phyloP scores from a whole-genome alignment of 1,140 invertebrate genomes.

The Drosophila sp. region DNA sequence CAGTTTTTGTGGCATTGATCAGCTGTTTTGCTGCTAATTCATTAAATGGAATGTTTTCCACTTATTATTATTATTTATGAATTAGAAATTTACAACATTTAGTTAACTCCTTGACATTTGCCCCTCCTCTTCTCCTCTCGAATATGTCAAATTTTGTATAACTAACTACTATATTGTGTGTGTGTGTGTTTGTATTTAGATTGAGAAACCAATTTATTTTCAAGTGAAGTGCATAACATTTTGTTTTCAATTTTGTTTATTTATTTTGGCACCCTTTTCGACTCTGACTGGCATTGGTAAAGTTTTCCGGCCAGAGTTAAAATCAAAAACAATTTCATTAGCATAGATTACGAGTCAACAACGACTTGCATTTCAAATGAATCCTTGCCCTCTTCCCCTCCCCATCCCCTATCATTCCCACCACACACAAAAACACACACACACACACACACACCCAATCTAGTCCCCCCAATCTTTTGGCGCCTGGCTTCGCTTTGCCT shows the following conservation, averaged over 20 bases:
- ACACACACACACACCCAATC: neutral
- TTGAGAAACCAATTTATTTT: constrained; percentile 31
- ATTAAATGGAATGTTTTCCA: neutral
- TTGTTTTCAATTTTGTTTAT: constrained; percentile 55
- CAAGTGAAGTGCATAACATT: constrained; percentile 51
- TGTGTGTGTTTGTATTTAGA: too few species aligned
- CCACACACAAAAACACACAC: neutral
- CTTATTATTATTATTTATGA: neutral
- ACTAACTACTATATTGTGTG: too few species aligned
- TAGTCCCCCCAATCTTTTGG: neutral
- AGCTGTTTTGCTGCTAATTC: neutral
- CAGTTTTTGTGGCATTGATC: neutral
- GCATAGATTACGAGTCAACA: constrained; percentile 73
- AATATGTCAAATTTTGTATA: neutral
- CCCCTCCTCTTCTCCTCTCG: neutral
- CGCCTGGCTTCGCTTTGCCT: neutral
- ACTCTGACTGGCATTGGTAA: constrained; percentile 2
- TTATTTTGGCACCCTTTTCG: constrained; percentile 45
- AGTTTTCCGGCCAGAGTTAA: constrained; percentile 55
- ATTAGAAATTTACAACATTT: neutral
- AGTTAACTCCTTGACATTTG: neutral
- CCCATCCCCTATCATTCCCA: neutral
- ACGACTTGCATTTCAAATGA: constrained; percentile 22
- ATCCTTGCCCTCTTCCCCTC: neutral
- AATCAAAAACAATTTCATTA: constrained; percentile 79